Evolutionary conservation across 2,113 vertebrate species (phyloP), one percentile per base, ranked within the genome.

Genomic region (Thymallus thymallus): DNA sequence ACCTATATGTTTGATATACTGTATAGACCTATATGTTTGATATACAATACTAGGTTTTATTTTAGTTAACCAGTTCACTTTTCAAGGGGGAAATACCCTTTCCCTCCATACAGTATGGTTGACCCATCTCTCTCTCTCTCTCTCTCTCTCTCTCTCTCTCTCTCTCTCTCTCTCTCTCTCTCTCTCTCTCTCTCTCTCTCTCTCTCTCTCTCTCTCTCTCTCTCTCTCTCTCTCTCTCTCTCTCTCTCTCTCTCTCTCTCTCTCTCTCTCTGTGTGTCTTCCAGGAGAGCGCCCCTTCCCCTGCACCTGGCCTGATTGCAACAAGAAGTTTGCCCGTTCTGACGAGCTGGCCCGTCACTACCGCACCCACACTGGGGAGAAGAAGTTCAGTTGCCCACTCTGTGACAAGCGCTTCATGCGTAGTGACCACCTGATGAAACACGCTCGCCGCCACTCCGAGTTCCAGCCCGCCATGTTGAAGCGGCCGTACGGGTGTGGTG

Each of bases 341-440:
- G 95, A 96, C 0, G 95, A 96, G 91, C 90, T 96, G 85, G 94
- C 95, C 0, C 93, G 95, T 74, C 95, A 96, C 80, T 94, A 93
- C 86, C 95, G 95, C 87, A 96, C 95, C 1, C 95, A 96, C 90
- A 96, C 95, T 0, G 95, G 95, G 0, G 95, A 96, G 85, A 96
- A 96, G 91, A 94, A 94, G 79, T 96, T 96, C 77, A 86, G 93
- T 84, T 96, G 95, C 77, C 95, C 94, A 0, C 92, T 96, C 74
- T 96, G 95, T 0, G 94, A 95, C 80, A 96, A 96, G 76, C 95
- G 95, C 81, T 96, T 96, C 89, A 96, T 95, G 95, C 93, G 95
- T 82, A 95, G 95, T 0, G 95, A 96, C 85, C 95, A 96, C 74
- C 91, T 96, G 86, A 95, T 92, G 13, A 96, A 96, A 88, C 95